phyloP scores from a whole-genome alignment of 2,888 invertebrate species.

The Eristalis intricaria region DNA sequence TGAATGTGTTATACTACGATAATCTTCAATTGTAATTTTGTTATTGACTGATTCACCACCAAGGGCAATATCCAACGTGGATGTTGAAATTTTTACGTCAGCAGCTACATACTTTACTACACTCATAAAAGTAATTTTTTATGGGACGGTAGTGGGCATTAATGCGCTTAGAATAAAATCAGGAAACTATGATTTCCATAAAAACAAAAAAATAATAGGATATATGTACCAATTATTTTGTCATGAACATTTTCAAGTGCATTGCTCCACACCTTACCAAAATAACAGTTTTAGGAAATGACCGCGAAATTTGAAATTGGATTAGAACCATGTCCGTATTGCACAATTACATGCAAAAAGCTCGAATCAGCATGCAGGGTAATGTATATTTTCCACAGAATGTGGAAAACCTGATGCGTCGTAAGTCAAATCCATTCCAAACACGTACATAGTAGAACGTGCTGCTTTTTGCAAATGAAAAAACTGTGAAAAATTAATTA shows the following conservation, averaged over 20 bases:
- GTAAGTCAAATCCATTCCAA: slow-evolving; percentile 11
- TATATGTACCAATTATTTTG: background rate
- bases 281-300: slow-evolving; percentile 34
- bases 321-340: background rate
- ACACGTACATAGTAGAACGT: slow-evolving; percentile 42
- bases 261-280: background rate
- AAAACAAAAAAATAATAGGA: background rate
- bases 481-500: slow-evolving; percentile 30
- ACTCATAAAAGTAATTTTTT: too few relatives aligned
- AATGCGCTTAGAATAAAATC: background rate
- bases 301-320: slow-evolving; percentile 3
- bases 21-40: too few relatives aligned
- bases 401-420: slow-evolving; percentile 5
- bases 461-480: slow-evolving; percentile 41
- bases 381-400: slow-evolving; percentile 17
- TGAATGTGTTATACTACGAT: too few relatives aligned
- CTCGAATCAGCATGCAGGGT: slow-evolving; percentile 31
- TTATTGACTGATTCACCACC: background rate
- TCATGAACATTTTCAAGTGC: background rate
- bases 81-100: background rate
- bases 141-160: background rate
- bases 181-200: background rate
- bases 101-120: too few relatives aligned
- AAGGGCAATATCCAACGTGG: background rate
- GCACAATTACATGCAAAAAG: background rate